phyloP scores from a whole-genome alignment of 1,140 invertebrate species.

The Drosophila repleta region DNA sequence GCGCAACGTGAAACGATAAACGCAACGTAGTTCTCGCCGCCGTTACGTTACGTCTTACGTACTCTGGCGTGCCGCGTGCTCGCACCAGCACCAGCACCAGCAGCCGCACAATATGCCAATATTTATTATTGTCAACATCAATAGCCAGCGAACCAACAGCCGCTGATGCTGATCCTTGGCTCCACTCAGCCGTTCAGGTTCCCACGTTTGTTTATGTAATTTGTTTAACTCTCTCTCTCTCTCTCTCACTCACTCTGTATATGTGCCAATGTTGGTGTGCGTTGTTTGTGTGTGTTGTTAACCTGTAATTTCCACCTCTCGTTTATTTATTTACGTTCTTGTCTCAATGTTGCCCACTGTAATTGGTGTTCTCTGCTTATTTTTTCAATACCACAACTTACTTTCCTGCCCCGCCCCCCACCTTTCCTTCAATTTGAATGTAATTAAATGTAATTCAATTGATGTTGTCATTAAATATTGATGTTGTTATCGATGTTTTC shows the following conservation, averaged over 20 bases:
- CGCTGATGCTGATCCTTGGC: constrained; percentile 7
- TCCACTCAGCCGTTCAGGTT: constrained; percentile 17
- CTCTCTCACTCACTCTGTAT: too few relatives aligned
- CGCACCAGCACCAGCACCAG: constrained; percentile 27
- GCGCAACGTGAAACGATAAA: constrained; percentile 2
- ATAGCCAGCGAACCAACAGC: constrained; percentile 32
- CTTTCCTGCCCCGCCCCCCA: too few relatives aligned
- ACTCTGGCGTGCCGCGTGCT: constrained; percentile 12
- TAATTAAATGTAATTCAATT: constrained; percentile 32
- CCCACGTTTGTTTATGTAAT: constrained; percentile 75
- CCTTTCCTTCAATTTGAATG: constrained; percentile 13
- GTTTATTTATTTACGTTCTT: constrained; percentile 53
- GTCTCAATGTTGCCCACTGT: constrained; percentile 64
- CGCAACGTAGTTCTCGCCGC: constrained; percentile 17
- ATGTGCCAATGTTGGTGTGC: not conserved
- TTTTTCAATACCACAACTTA: constrained; percentile 22
- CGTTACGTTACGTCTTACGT: constrained; percentile 58
- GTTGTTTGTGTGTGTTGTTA: constrained; percentile 11
- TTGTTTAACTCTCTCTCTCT: constrained; percentile 72
- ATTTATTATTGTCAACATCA: constrained; percentile 64
- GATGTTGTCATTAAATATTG: constrained; percentile 51
- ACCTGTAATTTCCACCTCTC: constrained; percentile 46
- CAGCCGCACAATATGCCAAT: constrained; percentile 54
- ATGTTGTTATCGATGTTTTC: constrained; percentile 31
- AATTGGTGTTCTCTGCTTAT: constrained; percentile 65